phyloP scores from a whole-genome alignment of 2,113 vertebrate species.

The Hiodon alosoides region DNA sequence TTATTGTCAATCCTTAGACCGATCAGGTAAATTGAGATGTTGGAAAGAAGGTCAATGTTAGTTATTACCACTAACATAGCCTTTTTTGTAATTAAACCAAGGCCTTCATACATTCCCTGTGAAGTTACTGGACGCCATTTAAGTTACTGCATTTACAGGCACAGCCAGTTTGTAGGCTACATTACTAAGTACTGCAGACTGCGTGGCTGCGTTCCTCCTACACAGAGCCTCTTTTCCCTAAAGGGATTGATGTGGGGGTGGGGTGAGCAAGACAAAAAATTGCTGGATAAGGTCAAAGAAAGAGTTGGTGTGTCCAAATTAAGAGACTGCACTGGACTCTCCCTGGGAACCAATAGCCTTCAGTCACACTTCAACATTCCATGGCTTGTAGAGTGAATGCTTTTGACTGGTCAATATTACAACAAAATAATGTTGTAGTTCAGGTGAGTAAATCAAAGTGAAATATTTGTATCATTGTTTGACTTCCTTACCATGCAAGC shows the following conservation, averaged over 20 bases:
- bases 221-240: slow-evolving; percentile 27
- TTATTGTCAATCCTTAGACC: no score
- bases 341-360: neutral
- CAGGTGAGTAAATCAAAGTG: no score
- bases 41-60: no score
- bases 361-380: neutral
- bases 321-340: neutral
- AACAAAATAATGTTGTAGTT: neutral
- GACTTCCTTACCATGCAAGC: no score
- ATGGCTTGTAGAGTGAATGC: neutral
- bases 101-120: no score
- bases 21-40: no score
- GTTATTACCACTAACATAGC: no score
- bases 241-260: slow-evolving; percentile 34
- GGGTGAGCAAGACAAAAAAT: neutral
- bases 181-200: neutral
- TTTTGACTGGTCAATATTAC: neutral
- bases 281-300: slow-evolving; percentile 22
- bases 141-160: neutral
- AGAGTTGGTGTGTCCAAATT: slow-evolving; percentile 6
- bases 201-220: slow-evolving; percentile 22
- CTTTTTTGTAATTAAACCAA: no score
- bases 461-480: no score
- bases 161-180: neutral
- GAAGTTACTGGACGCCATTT: no score